These are phyloP conservation scores for Drosophila trichaetosa DNA, from an alignment of 2,888 invertebrate species.

Conservation along the genomic window DNA sequence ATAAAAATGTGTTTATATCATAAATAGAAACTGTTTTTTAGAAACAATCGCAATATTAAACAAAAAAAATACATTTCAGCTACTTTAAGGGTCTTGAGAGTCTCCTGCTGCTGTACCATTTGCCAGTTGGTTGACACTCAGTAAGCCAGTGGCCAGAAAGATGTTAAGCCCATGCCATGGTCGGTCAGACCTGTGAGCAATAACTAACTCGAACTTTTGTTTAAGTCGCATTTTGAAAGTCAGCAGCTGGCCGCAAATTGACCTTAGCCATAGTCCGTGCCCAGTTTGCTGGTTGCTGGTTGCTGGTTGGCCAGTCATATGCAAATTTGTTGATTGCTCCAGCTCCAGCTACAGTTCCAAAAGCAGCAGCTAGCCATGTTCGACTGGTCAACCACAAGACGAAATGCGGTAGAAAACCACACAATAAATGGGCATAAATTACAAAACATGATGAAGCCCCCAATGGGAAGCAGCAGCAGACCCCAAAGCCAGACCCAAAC, in stretches of 20 bases:
- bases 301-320: slow-evolving; percentile 51
- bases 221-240: slow-evolving; percentile 50
- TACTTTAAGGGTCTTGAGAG: neutral
- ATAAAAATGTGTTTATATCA: neutral
- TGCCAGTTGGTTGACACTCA: slow-evolving; percentile 29
- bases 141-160: slow-evolving; percentile 18
- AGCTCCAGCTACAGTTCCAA: slow-evolving; percentile 31
- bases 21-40: neutral
- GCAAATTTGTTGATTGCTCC: slow-evolving; percentile 66
- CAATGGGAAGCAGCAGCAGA: slow-evolving; percentile 34
- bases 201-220: slow-evolving; percentile 45
- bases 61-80: slow-evolving; percentile 8
- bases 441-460: slow-evolving; percentile 69
- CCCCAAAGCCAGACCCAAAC: neutral
- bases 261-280: slow-evolving; percentile 44
- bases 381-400: slow-evolving; percentile 69
- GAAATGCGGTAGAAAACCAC: slow-evolving; percentile 75
- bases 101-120: slow-evolving; percentile 3
- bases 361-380: slow-evolving; percentile 42
- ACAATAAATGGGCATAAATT: slow-evolving; percentile 79
- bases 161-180: slow-evolving; percentile 2
- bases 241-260: slow-evolving; percentile 68
- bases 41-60: neutral
- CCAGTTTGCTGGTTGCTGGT: slow-evolving; percentile 6
- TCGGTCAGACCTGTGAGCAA: slow-evolving; percentile 13